Conservation (phyloP, 1,140 invertebrate species). For the Cydia strobilella region DNA sequence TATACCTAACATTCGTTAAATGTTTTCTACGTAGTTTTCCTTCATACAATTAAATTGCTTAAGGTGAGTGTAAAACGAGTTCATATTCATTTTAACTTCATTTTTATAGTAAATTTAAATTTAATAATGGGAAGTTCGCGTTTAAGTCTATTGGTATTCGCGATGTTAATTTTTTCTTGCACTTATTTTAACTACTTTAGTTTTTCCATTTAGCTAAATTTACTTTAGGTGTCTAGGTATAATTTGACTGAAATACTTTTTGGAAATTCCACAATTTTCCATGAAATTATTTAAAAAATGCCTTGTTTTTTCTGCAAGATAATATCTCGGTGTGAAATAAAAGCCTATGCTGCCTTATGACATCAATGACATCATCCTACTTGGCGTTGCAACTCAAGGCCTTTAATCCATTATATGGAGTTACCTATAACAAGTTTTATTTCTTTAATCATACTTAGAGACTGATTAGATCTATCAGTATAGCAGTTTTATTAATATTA, state of each 20-base stretch:
- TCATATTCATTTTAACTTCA: neutral
- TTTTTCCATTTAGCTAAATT: neutral
- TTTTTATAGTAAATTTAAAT: neutral
- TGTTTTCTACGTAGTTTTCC: conserved; percentile 51
- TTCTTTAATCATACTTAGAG: conserved; percentile 1
- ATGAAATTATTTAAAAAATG: neutral
- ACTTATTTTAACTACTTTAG: neutral
- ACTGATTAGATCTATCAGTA: neutral
- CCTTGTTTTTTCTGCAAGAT: neutral
- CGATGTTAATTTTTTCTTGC: neutral
- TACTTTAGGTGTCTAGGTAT: neutral
- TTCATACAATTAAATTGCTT: conserved; percentile 39
- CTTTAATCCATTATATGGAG: conserved; percentile 15
- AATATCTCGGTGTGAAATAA: neutral
- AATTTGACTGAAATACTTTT: no score
- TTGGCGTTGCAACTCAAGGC: conserved; percentile 11
- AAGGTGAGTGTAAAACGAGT: conserved; percentile 45
- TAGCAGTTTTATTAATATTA: neutral
- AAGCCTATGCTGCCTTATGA: conserved; percentile 2
- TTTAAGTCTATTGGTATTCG: neutral
- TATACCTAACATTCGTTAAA: conserved; percentile 51
- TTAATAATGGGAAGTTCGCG: neutral
- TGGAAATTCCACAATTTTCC: neutral
- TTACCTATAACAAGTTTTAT: conserved; percentile 5
- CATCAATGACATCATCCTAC: conserved; percentile 24